Conservation (phyloP, 2,113 vertebrate genomes). For the Chauna torquata region DNA sequence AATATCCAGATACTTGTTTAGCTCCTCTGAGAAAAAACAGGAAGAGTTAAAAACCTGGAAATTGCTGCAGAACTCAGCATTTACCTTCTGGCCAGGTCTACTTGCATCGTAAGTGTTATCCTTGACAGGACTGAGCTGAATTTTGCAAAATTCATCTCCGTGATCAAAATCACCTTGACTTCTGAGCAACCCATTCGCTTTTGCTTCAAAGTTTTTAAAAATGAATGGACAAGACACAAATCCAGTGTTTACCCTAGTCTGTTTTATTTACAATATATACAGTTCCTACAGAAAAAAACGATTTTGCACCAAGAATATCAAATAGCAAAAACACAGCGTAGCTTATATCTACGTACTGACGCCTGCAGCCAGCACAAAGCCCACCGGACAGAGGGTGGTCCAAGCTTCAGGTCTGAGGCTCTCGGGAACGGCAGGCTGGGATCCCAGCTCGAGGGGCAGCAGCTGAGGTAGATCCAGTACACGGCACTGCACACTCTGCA, state of each 20-base stretch:
- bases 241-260: not conserved
- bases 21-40: not conserved
- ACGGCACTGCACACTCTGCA: not conserved
- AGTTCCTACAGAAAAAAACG: slow-evolving; percentile 24
- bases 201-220: not conserved
- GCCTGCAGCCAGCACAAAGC: not conserved
- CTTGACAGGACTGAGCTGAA: not conserved
- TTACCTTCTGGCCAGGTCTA: not conserved
- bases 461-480: slow-evolving; percentile 51
- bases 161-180: not conserved
- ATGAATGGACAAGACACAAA: not conserved
- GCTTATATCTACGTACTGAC: not conserved
- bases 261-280: slow-evolving; percentile 68
- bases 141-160: not conserved
- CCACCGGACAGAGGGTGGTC: not conserved
- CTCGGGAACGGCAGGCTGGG: not conserved
- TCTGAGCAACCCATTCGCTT: rapidly evolving
- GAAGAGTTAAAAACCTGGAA: not conserved
- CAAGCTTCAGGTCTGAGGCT: not conserved
- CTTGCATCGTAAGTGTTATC: not conserved
- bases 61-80: not conserved
- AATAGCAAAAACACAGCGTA: not conserved
- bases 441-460: not conserved
- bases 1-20: not conserved
- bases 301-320: slow-evolving; percentile 32